Base-by-base conservation (phyloP, 2,888 invertebrate species). In the Barypeithes pellucidus region DNA sequence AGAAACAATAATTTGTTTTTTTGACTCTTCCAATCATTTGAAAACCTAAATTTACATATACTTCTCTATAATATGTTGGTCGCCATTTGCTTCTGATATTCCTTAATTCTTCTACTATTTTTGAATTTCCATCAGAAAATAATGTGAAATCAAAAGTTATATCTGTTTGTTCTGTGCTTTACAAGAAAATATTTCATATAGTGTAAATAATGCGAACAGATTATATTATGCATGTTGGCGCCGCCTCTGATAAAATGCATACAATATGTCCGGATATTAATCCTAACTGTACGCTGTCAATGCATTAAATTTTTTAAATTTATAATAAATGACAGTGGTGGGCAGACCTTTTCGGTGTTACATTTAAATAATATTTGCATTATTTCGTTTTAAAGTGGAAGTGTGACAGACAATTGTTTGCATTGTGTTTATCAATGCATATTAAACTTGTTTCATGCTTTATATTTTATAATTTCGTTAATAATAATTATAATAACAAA, bases 301-400 rank as follows among this genome's bases (percentile, higher is more conserved):
- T 59, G 45, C 59, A 67, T 33, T 67, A 59, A 59, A 33, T 67
- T 57, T 67, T 57, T 57, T 67, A 57, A 47, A 54, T 67, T 67
- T 47, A 43, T 43, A 16, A 66, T 57, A 69, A 57, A 66, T 57
- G 67, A 67, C 59, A 33, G 22, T 29, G 63, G 57, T 59, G 57
- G 65, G 47, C 47, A 67, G 72, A 72, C 72, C 67, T 72, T 72
- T 72, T 67, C 33, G 62, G 62, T 72, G 67, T 72, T 72, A 72
- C 61, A 67, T 72, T 72, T 67, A 72, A 67, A 72, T 72, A 72
- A 57, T 45, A 72, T 72, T 72, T 67, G 67, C 72, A 72, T 67
- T 72, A 67, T 54, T 54, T 62, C 29, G 61, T 57, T 72, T 61
- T 61, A 54, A 67, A 72, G 29, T 67, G 62, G 72, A 67, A 60